Percentiles rank a stretch among this genome's conserved stretches.
Conservation (phyloP, 2,888 invertebrate genomes). For the Caenorhabditis wallacei region DNA sequence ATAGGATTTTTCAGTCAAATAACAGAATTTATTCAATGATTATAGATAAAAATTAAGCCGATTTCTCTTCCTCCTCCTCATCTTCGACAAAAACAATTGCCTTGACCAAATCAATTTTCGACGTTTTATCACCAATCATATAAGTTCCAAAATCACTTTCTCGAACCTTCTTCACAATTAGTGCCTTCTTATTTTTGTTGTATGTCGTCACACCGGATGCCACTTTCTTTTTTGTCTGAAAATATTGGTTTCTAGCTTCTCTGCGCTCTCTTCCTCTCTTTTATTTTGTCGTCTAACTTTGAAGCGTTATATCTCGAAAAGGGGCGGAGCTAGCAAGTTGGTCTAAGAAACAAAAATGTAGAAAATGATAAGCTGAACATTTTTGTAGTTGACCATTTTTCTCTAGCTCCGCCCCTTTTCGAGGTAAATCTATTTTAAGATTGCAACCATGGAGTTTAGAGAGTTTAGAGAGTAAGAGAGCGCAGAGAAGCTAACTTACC, state of each 20-base stretch:
- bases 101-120: too few relatives aligned
- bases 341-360: background rate
- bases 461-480: background rate
- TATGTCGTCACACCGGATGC: conserved; percentile 6
- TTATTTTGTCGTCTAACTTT: background rate
- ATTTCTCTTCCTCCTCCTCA: too few relatives aligned
- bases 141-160: conserved; percentile 1
- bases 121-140: background rate
- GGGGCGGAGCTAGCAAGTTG: background rate
- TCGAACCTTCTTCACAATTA: background rate
- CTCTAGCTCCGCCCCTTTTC: background rate
- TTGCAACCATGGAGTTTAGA: background rate
- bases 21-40: too few relatives aligned
- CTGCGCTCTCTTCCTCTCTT: background rate
- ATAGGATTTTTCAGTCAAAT: too few relatives aligned
- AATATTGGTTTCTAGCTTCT: background rate
- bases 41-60: too few relatives aligned
- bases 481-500: background rate
- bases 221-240: conserved; percentile 21
- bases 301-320: background rate
- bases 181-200: conserved; percentile 14
- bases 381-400: background rate
- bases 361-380: background rate
- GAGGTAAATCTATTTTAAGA: background rate
- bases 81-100: too few relatives aligned